Evolutionary conservation across 2,888 invertebrate species (phyloP), one percentile per base, ranked within the genome.

Genomic region (Carabus problematicus): DNA sequence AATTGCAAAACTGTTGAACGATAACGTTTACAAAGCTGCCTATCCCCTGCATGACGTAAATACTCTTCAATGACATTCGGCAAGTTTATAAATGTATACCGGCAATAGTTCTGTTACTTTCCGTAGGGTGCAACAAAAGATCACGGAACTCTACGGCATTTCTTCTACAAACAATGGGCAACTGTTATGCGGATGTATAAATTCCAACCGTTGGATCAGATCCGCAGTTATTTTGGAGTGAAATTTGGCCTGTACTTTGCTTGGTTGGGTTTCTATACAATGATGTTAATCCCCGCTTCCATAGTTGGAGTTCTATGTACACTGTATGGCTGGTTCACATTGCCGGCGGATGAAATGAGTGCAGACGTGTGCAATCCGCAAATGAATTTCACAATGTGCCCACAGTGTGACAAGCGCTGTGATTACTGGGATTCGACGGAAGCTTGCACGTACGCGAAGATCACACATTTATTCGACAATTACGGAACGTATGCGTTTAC

Each of bases 231-330:
- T 80, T 91, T 91, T 79, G 91, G 91, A 55, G 88, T 90, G 1
- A 91, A 89, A 82, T 87, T 92, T 74, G 92, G 90, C 0, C 82
- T 94, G 66, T 93, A 94, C 80, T 94, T 93, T 81, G 89, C 92
- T n/a, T 94, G 93, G 93, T 83, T 93, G 52, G 93, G 93, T 41
- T 94, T 92, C 82, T 94, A 94, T 78, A 93, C 93, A 0, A 88
- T 89, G 77, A 92, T 92, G 91, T 82, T 94, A 67, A 90, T 93
- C 73, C 90, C 91, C 9, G 88, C 91, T 1, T 86, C 91, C 64
- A 80, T 91, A 63, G 82, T 89, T 62, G 91, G 92, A 11, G 76
- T 91, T 12, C 71, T 90, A 19, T 89, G 89, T 77, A 87, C 91
- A 74, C 74, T 90, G 1, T 89, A 87, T 75, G 88, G 88, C 72